A percentile compares a stretch with the other conserved stretches of the same genome.
Evolutionary conservation across 2,888 invertebrate genomes (phyloP).

Genomic region (Oxytorus armatus): DNA sequence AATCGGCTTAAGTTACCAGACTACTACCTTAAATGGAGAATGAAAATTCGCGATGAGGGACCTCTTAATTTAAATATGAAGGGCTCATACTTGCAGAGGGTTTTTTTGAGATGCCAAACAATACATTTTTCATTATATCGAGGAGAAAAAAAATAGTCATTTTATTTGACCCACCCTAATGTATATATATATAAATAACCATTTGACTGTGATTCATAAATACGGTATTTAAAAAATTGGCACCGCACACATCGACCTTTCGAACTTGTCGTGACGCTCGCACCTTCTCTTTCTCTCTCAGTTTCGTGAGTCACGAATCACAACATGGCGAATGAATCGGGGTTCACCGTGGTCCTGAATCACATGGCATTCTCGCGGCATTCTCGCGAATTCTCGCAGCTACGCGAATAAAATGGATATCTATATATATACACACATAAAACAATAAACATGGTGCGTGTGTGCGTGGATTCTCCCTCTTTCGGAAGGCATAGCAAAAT

Average conservation of each 20-base stretch:
- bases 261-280: slow-evolving; percentile 44
- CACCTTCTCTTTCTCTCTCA: background rate
- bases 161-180: no score
- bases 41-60: no score
- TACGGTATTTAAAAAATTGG: background rate
- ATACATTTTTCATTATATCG: no score
- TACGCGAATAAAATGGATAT: slow-evolving; percentile 31
- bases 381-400: slow-evolving; percentile 53
- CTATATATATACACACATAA: background rate
- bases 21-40: no score
- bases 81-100: no score
- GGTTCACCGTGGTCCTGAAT: slow-evolving; percentile 36
- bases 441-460: background rate
- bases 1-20: no score
- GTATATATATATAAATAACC: no score
- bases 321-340: slow-evolving; percentile 47
- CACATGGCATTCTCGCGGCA: slow-evolving; percentile 51
- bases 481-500: slow-evolving; percentile 42
- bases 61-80: no score
- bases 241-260: slow-evolving; percentile 31
- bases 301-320: slow-evolving; percentile 55
- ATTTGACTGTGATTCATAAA: background rate
- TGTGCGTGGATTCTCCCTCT: slow-evolving; percentile 9
- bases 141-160: no score
- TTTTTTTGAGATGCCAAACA: no score